A percentile compares a stretch with the other conserved stretches of the same genome.
phyloP scores from a whole-genome alignment of 2,113 vertebrate genomes.

The Cryptotis parvus region DNA sequence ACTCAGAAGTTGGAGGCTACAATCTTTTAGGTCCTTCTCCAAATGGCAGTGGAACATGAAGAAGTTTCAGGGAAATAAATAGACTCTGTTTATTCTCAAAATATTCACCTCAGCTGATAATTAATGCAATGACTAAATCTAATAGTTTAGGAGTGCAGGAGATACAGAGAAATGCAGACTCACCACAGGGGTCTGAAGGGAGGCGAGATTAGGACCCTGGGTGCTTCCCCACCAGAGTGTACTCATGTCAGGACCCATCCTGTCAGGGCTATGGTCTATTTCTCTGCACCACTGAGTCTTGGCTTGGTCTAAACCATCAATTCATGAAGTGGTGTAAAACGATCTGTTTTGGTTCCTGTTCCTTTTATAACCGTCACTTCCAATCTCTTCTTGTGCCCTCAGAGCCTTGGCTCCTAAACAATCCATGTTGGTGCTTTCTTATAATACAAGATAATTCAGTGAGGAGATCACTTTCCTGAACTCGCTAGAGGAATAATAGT shows the following conservation, averaged over 20 bases:
- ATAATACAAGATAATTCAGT: background rate
- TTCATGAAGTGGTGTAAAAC: background rate
- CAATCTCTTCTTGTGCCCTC: background rate
- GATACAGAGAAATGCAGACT: too few relatives aligned
- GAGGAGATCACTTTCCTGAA: background rate
- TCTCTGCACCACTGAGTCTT: background rate
- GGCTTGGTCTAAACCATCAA: background rate
- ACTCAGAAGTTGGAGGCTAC: background rate
- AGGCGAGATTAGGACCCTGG: background rate
- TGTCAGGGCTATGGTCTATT: background rate
- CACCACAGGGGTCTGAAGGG: fast-evolving
- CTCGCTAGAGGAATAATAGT: background rate
- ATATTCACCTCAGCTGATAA: background rate
- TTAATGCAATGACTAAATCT: background rate
- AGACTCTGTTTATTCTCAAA: background rate
- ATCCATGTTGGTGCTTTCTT: background rate
- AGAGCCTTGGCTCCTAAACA: background rate
- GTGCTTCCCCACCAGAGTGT: background rate
- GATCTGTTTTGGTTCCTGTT: background rate
- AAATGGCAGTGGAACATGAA: conserved; percentile 27
- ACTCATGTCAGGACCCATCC: background rate
- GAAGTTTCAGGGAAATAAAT: background rate
- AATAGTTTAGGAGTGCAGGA: background rate
- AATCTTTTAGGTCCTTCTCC: conserved; percentile 2
- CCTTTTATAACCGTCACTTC: background rate